Conservation (phyloP, 2,797 vertebrate species). For the Poliocrania exsul region DNA sequence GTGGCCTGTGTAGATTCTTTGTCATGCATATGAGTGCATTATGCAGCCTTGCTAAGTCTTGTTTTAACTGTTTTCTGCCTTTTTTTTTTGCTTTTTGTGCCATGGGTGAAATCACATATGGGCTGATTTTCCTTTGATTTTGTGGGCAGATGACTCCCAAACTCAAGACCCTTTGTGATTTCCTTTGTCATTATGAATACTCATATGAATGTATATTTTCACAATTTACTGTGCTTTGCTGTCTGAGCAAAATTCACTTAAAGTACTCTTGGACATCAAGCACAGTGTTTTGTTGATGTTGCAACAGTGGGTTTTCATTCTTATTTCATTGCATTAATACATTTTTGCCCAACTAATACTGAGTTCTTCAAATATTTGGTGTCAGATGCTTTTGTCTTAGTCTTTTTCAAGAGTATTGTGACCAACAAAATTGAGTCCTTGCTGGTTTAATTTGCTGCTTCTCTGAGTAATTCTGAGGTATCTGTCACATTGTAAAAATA, state of each 20-base stretch:
- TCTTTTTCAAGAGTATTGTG: neutral
- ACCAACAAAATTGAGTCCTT: neutral
- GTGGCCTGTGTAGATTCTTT: neutral
- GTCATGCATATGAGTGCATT: neutral
- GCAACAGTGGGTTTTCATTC: neutral
- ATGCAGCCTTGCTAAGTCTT: neutral
- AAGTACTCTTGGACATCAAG: neutral
- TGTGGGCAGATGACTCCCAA: neutral
- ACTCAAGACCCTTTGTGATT: neutral
- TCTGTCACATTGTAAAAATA: neutral
- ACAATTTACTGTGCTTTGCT: neutral
- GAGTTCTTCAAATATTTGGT: neutral
- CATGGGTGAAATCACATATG: neutral
- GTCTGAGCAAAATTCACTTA: neutral
- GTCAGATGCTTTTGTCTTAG: neutral
- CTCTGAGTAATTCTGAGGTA: neutral
- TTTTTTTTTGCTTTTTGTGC: neutral
- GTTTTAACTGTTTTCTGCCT: neutral
- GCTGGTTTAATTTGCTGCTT: neutral
- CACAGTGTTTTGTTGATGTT: neutral
- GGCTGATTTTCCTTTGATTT: neutral
- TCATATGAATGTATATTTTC: neutral
- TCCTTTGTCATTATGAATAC: neutral
- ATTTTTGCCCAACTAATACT: neutral
- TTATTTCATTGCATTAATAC: neutral